Percentiles rank a stretch among this genome's conserved stretches.
phyloP scores from a whole-genome alignment of 2,797 vertebrate species.

The Dallia pectoralis region DNA sequence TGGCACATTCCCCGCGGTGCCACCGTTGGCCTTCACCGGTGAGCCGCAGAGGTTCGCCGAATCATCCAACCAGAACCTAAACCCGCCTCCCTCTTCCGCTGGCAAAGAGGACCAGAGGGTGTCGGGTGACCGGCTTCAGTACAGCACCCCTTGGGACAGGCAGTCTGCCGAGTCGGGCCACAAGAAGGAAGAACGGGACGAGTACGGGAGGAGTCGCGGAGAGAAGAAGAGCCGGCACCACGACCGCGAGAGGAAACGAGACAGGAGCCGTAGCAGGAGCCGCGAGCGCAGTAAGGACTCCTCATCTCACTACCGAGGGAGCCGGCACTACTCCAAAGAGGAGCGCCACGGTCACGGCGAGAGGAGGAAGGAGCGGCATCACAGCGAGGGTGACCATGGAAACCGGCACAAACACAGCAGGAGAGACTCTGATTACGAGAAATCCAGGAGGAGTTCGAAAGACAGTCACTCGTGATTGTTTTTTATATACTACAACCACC shows the following conservation, averaged over 20 bases:
- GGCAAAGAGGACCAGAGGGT: conserved; percentile 73
- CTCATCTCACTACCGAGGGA: conserved; percentile 36
- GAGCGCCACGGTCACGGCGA: conserved; percentile 77
- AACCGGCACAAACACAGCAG: conserved; percentile 73
- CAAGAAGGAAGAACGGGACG: conserved; percentile 78
- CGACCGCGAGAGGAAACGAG: conserved; percentile 74
- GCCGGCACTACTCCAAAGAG: conserved; percentile 71
- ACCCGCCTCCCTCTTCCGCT: conserved; percentile 68
- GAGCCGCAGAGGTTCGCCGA: conserved; percentile 71
- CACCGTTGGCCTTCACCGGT: conserved; percentile 46
- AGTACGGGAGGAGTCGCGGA: conserved; percentile 77
- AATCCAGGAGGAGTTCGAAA: conserved; percentile 70
- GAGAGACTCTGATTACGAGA: conserved; percentile 80
- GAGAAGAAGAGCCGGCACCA: conserved; percentile 86
- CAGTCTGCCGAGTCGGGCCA: conserved; percentile 72
- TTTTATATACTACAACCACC: conserved; percentile 9
- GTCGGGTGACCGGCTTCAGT: conserved; percentile 78
- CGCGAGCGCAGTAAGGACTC: conserved; percentile 67
- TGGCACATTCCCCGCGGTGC: conserved; percentile 58
- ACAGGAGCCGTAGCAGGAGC: conserved; percentile 67
- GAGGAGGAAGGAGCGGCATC: conserved; percentile 78
- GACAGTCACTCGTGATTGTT: conserved; percentile 70
- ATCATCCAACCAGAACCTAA: conserved; percentile 45
- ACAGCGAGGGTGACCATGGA: conserved; percentile 79
- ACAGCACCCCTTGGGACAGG: conserved; percentile 88